Base-by-base conservation (phyloP, 37 sponge, comb jelly and placozoan species). In the Halisarca cf. caerulea region DNA sequence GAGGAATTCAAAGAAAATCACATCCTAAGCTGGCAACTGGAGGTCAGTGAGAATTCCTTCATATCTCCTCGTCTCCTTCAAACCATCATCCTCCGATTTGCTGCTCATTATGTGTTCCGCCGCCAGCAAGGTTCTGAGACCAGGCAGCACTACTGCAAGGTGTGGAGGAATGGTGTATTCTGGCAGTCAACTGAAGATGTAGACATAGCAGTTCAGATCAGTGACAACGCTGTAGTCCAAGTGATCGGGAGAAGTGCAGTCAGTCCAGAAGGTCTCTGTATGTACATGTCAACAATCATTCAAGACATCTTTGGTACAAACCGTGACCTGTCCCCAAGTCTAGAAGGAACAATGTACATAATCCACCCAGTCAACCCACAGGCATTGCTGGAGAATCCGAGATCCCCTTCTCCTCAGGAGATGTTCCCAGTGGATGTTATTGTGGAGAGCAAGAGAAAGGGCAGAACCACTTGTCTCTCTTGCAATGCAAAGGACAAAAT, bases 1-100 rank as follows among this genome's bases (percentile, higher is more conserved):
- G 15, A 23, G 6, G 6, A 8, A 20, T 6, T 20, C 6, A 8
- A 15, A n/a, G 30, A 15, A 4, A 20, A 62, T 15, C 51, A 47
- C 51, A 47, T 11, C 6, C 64, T 62, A n/a, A 20, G 18, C 9
- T 62, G 64, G 64, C 64, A 62, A 15, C 6, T 62, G 45, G 18
- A 6, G 21, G 36, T 37, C 0, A 2, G 11, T 21, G 18, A 20
- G 25, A 74, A 40, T 6, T 0, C 32, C 23, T 74, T 9, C 44
- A 44, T 74, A 36, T 74, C 77, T 41, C 41, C 77, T 41, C 45
- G 43, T 74, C 41, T 41, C 42, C 77, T 74, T 8, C 77, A 74
- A 37, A 74, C 77, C 42, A 39, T 74, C 36, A 33, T 74, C 45
- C 43, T 74, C 6, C 43, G 45, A 6, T 37, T 74, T 21, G 77